Conservation (phyloP, 2,797 vertebrate species). For the Lutjanus campechanus region DNA sequence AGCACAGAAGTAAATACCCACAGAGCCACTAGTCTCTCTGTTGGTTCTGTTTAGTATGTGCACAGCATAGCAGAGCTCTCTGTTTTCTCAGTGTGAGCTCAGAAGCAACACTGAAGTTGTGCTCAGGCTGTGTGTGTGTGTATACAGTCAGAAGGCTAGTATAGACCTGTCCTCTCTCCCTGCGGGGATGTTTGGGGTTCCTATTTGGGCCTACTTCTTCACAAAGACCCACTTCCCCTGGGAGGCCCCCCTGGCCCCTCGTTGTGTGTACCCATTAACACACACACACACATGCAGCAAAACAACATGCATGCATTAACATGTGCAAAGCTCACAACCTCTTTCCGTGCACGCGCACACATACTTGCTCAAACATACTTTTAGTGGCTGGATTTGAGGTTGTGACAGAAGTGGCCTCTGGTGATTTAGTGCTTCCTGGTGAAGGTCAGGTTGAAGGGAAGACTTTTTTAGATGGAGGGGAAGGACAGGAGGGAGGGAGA, state of each 20-base stretch:
- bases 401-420: constrained; percentile 64
- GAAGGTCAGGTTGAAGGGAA: constrained; percentile 59
- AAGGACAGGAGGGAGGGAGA: not conserved
- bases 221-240: constrained; percentile 58
- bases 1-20: constrained; percentile 36
- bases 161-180: constrained; percentile 53
- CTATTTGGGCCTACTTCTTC: constrained; percentile 42
- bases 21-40: constrained; percentile 13
- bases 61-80: constrained; percentile 30
- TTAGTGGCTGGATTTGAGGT: constrained; percentile 38
- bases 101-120: constrained; percentile 22
- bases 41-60: constrained; percentile 40
- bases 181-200: constrained; percentile 50
- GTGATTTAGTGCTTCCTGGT: constrained; percentile 78
- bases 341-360: constrained; percentile 11
- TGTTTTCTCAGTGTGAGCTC: constrained; percentile 46
- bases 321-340: constrained; percentile 4
- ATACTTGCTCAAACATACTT: constrained; percentile 33
- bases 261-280: constrained; percentile 9
- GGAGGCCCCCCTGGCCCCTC: constrained; percentile 39
- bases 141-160: constrained; percentile 45
- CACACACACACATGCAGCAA: constrained; percentile 1
- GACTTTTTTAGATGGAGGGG: constrained; percentile 43
- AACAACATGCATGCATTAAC: constrained; percentile 3
- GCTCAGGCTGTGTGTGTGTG: constrained; percentile 20